phyloP scores from a whole-genome alignment of 2,888 invertebrate species.

The Perdita meconis region DNA sequence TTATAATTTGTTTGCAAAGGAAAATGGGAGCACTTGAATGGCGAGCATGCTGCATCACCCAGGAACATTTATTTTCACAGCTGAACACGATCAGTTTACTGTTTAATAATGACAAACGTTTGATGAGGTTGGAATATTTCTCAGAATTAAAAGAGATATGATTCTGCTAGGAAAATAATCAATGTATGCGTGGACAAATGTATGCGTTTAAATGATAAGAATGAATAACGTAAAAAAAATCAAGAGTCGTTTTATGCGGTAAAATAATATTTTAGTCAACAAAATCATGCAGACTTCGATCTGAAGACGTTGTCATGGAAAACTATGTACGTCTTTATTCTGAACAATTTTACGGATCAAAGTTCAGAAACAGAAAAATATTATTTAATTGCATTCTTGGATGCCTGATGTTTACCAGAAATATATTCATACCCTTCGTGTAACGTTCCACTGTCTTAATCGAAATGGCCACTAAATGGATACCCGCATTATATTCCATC shows the following conservation, averaged over 20 bases:
- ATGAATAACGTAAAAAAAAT: not conserved
- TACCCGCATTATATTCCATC: not conserved
- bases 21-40: conserved; percentile 1
- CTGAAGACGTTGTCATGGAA: not conserved
- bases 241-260: too few relatives aligned
- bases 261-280: not conserved
- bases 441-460: not conserved
- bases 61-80: conserved; percentile 24
- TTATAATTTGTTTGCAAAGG: not conserved
- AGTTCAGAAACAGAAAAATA: conserved; percentile 5
- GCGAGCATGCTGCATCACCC: not conserved
- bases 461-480: not conserved
- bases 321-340: not conserved
- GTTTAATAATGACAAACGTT: not conserved
- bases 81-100: conserved; percentile 20
- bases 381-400: not conserved
- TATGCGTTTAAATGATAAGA: not conserved
- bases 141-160: not conserved
- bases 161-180: conserved; percentile 1
- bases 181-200: not conserved
- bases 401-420: not conserved
- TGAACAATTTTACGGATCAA: not conserved
- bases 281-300: not conserved
- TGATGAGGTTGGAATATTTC: not conserved
- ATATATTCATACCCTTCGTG: not conserved